Base-by-base conservation (phyloP, 2,888 invertebrate species). In the Serrognathus titanus region DNA sequence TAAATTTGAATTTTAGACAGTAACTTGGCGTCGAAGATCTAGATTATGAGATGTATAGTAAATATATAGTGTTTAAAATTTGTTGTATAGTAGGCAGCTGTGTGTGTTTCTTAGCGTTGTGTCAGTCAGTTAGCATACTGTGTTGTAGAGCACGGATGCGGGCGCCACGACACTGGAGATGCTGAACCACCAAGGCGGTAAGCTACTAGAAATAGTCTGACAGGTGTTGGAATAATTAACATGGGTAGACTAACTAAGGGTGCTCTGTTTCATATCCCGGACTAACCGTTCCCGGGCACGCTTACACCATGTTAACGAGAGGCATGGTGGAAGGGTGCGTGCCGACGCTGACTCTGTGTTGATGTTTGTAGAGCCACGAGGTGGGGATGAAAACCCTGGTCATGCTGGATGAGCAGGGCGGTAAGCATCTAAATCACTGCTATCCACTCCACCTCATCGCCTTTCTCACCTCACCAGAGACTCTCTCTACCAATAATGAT, bases 321-420 rank as follows among this genome's bases (percentile, higher is more conserved):
- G 57, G 52, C 57, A 57, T 57, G 57, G 52, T 56, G 53, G 47
- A 49, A 48, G 48, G 49, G 48, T 52, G 53, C 54, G 58, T 45
- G 50, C 58, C 47, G 41, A 38, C 53, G 49, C 58, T 58, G 54
- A 58, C 54, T 58, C 66, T 67, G 66, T 73, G 62, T 72, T 71
- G 68, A 74, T 84, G 82, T 86, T 89, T 92, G 87, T 92, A 97
- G 97, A 95, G 96, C 87, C 96, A 97, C 88, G 97, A 97, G 87
- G 97, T 96, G 83, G 97, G 97, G 83, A 97, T 97, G 89, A 93
- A 94, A 87, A 93, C 96, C 84, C 91, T 97, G 86, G 97, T 97
- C 83, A 96, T 96, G 90, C 90, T 97, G 90, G 97, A 97, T 88
- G 97, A 97, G 86, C 97, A 97, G 92, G 97, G 97, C 92, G 96